Evolutionary conservation across 1,140 invertebrate genomes (phyloP).

Genomic region (Drosophila melanica): DNA sequence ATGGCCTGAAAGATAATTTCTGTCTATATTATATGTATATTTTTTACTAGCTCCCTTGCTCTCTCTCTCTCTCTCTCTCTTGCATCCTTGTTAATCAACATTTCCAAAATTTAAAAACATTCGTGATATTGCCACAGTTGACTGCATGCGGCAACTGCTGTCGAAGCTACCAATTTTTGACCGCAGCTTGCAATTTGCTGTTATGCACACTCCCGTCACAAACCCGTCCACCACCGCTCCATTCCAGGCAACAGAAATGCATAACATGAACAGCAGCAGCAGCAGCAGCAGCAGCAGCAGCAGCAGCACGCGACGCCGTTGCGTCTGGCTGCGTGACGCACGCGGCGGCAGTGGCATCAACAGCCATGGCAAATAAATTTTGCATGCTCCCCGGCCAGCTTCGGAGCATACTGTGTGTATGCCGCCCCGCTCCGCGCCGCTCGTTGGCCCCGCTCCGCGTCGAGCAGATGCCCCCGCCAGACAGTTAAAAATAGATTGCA

Average conservation of each 20-base stretch:
- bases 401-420: neutral
- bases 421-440: neutral
- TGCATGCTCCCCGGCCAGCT: slow-evolving; percentile 58
- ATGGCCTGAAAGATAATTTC: too few species aligned
- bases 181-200: slow-evolving; percentile 39
- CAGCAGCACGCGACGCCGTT: slow-evolving; percentile 55
- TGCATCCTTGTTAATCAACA: too few species aligned
- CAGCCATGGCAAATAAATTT: slow-evolving; percentile 75
- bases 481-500: slow-evolving; percentile 76
- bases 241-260: slow-evolving; percentile 15
- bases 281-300: slow-evolving; percentile 12
- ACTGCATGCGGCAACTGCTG: neutral
- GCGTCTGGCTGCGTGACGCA: slow-evolving; percentile 74
- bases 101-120: neutral
- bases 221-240: neutral
- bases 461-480: slow-evolving; percentile 37
- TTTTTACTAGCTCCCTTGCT: too few species aligned
- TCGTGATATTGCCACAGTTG: slow-evolving; percentile 4
- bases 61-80: too few species aligned
- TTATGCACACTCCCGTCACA: slow-evolving; percentile 8
- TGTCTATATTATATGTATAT: too few species aligned
- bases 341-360: slow-evolving; percentile 52
- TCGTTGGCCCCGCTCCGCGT: neutral
- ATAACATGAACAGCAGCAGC: slow-evolving; percentile 14
- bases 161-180: slow-evolving; percentile 34